Base-by-base conservation (phyloP, 2,797 vertebrate genomes). In the Syngnathus acus region DNA sequence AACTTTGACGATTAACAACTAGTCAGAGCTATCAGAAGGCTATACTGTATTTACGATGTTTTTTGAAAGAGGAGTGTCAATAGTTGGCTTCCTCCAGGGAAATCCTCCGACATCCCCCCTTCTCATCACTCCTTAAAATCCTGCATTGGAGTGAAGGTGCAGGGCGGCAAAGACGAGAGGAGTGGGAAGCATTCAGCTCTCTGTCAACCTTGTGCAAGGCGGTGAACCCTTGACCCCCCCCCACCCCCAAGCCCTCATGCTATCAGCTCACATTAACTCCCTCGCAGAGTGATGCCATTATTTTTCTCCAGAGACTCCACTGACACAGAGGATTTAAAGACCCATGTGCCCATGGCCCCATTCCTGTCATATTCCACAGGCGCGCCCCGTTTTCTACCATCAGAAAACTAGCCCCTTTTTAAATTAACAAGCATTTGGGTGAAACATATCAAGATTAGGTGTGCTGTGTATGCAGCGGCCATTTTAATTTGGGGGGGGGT, bases 211-310 rank as follows among this genome's bases (percentile, higher is more conserved):
- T 85, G 87, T 85, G 61, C 81, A 81, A 86, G 85, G 88, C 87
- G 16, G 68, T 61, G 89, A 90, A 92, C 92, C 82, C 81, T 80
- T 89, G 91, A 93, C 91, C 91, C 86, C 79, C 79, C 82, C 79
- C 89, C 90, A 92, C 91, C 91, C 86, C 79, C 75, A 83, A 71
- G 90, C 90, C 91, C 92, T 90, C 84, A 87, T 86, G 88, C 92
- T 92, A 93, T 95, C 94, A 90, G 73, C 87, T 94, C 91, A 82
- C 83, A 95, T 95, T 95, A 95, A 91, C 91, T 92, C 84, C 72
- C 88, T 90, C 83, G 59, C 79, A 82, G 86, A 89, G 78, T 92
- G 93, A 91, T 91, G 90, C 85, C 87, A 91, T 93, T 93, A 89
- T 92, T 94, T 91, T 93, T 92, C 92, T 93, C 90, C 90, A 92